Percentiles rank a stretch among this genome's conserved stretches.
These are phyloP conservation scores for Pterostichus niger DNA, from an alignment of 2,888 invertebrate species.

Conservation along the genomic window DNA sequence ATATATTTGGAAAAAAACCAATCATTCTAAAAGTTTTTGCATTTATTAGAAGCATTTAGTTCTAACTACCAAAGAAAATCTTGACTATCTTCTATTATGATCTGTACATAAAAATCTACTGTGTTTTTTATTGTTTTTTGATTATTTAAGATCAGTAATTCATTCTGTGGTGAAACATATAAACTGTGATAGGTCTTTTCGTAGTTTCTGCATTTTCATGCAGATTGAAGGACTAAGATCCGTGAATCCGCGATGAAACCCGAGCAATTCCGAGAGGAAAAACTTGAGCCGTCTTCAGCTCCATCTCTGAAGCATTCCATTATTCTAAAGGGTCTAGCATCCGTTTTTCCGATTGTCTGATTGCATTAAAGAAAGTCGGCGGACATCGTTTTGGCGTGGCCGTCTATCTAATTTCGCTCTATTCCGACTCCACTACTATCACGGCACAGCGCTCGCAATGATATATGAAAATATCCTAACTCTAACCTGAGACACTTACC, in stretches of 20 bases:
- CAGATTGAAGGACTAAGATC: conserved; percentile 8
- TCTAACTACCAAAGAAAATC: no score
- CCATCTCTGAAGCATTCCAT: conserved; percentile 54
- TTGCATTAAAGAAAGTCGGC: conserved; percentile 66
- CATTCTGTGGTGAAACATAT: background rate
- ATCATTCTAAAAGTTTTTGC: no score
- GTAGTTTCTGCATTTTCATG: conserved; percentile 19
- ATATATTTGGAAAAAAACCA: no score
- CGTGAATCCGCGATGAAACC: conserved; percentile 32
- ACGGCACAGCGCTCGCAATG: conserved; percentile 5
- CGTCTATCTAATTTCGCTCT: conserved; percentile 64
- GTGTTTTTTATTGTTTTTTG: background rate
- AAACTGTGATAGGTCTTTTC: background rate
- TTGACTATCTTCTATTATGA: no score
- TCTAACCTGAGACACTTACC: conserved; percentile 6
- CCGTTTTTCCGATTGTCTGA: conserved; percentile 67
- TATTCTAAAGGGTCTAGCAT: conserved; percentile 63
- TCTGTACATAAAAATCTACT: background rate
- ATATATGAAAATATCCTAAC: conserved; percentile 60
- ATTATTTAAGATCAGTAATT: background rate
- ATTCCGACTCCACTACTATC: conserved; percentile 38
- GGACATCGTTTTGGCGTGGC: conserved; percentile 66
- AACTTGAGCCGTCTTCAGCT: conserved; percentile 40
- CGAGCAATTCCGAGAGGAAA: conserved; percentile 30
- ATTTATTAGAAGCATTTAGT: no score